phyloP scores from a whole-genome alignment of 2,797 vertebrate species.

The Hydrocynus forskahlii region DNA sequence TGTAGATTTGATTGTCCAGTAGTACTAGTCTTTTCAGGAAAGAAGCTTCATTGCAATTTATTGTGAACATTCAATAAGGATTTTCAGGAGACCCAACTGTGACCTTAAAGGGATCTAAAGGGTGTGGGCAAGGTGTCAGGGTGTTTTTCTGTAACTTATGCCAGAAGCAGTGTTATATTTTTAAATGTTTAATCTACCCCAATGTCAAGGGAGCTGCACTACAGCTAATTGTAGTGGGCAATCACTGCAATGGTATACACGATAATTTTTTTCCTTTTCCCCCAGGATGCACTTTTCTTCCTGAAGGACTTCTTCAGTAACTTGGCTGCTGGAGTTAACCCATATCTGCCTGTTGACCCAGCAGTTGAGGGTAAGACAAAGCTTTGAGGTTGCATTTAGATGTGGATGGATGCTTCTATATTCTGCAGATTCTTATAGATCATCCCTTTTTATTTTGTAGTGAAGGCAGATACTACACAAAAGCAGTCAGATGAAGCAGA shows the following conservation, averaged over 20 bases:
- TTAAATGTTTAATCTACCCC: background rate
- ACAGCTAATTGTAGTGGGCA: background rate
- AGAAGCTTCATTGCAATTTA: background rate
- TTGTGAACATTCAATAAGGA: background rate
- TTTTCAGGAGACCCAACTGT: no score
- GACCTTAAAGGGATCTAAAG: no score
- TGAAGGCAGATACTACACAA: conserved; percentile 72
- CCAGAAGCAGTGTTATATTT: background rate
- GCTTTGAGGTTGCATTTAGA: background rate
- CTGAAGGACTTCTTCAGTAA: conserved; percentile 91
- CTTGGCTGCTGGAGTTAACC: conserved; percentile 84
- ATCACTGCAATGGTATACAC: background rate
- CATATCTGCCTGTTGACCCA: conserved; percentile 80
- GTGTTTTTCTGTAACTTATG: no score
- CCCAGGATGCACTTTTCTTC: conserved; percentile 91
- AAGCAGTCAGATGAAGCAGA: conserved; percentile 70
- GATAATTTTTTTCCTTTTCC: conserved; percentile 6
- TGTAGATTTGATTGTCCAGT: no score
- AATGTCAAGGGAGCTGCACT: background rate
- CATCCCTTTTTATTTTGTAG: conserved; percentile 62
- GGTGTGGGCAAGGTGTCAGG: no score
- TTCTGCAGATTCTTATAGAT: background rate
- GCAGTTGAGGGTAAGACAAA: conserved; percentile 79
- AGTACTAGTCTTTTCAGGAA: background rate
- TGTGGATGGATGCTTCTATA: background rate